These are phyloP conservation scores for Uria aalge DNA, from an alignment of 2,113 vertebrate genomes.

Conservation along the genomic window DNA sequence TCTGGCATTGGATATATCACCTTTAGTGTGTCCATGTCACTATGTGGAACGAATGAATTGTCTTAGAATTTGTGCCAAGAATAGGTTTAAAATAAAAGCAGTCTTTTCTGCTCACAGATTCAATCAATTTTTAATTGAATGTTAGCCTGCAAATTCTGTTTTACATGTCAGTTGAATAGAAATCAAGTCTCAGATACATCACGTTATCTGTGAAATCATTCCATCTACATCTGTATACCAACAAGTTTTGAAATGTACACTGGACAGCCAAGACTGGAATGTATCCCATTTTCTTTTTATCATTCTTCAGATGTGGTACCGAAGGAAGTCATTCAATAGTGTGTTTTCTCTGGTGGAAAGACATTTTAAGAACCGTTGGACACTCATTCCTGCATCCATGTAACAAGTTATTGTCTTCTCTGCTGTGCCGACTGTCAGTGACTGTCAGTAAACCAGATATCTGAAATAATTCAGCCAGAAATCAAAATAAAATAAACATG, in stretches of 20 bases:
- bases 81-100: not conserved
- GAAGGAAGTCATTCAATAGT: not conserved
- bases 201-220: not conserved
- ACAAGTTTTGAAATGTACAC: not conserved
- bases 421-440: not conserved
- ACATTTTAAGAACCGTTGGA: not conserved
- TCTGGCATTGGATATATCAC: fast-evolving
- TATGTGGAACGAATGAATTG: not conserved
- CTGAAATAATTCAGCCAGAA: not conserved
- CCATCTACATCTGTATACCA: not conserved
- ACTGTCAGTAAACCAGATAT: not conserved
- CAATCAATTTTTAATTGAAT: not conserved
- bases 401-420: not conserved
- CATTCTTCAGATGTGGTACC: not conserved
- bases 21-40: not conserved
- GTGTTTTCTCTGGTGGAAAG: not conserved
- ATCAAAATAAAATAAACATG: not conserved
- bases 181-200: not conserved
- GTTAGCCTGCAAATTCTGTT: not conserved
- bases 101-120: not conserved
- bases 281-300: not conserved
- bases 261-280: not conserved
- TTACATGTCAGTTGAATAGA: not conserved
- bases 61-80: not conserved
- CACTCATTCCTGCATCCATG: not conserved